Conservation (phyloP, 92 coral and sea anemone species). For the Paramuricea clavata region DNA sequence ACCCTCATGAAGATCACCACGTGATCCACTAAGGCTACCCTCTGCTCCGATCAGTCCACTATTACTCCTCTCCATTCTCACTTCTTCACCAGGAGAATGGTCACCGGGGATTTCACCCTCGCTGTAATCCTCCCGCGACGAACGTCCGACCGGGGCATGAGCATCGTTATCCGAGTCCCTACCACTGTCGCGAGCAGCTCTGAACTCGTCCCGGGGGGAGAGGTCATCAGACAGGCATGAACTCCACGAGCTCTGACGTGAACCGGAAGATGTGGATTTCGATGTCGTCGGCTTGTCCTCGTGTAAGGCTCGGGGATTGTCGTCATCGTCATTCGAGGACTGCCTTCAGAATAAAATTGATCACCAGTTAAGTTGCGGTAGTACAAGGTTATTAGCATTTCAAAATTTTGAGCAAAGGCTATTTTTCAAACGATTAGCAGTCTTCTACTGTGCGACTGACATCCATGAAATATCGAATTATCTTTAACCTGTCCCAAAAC, state of each 20-base stretch:
- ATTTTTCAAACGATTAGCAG: not conserved
- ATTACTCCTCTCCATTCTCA: not conserved
- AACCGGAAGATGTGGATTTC: slow-evolving; percentile 14
- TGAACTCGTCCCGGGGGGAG: slow-evolving; percentile 17
- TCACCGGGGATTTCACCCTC: slow-evolving; percentile 39
- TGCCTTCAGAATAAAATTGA: slow-evolving; percentile 2
- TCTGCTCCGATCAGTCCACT: not conserved
- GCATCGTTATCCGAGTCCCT: slow-evolving; percentile 43
- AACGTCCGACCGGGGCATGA: not conserved
- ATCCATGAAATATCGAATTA: too few species aligned
- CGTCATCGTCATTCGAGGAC: slow-evolving; percentile 2
- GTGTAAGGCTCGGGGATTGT: not conserved
- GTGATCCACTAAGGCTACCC: slow-evolving; percentile 16
- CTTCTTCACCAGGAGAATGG: slow-evolving; percentile 30
- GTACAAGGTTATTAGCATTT: too few species aligned
- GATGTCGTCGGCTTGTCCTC: slow-evolving; percentile 36
- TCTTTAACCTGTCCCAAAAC: too few species aligned
- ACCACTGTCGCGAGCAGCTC: slow-evolving; percentile 31
- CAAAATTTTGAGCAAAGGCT: not conserved
- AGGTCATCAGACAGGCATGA: slow-evolving; percentile 41
- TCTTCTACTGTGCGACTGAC: too few species aligned
- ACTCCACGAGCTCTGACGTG: slow-evolving; percentile 45
- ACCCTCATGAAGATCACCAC: slow-evolving; percentile 20
- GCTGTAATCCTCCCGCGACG: slow-evolving; percentile 21
- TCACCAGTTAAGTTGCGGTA: not conserved